Base-by-base conservation (phyloP, 35 echinoderm and acorn worm genomes). In the Acanthaster planci region DNA sequence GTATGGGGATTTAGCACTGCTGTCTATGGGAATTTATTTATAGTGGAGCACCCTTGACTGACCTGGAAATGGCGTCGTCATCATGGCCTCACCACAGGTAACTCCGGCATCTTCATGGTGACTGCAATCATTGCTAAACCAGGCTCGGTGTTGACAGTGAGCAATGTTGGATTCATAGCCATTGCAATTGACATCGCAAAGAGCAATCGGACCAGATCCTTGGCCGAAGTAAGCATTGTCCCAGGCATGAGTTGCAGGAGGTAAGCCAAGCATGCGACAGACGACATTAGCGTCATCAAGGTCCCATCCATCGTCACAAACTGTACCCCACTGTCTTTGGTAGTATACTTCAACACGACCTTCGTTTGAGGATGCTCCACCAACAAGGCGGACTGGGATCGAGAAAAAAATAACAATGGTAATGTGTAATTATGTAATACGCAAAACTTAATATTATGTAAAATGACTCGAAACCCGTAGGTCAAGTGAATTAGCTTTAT, bases 251-350 rank as follows among this genome's bases (percentile, higher is more conserved):
- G 30, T 0, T 16, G 53, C 27, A 0, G 26, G 9, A 67, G 37
- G 16, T 1, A 80, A 87, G 26, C 86, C 86, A 8, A 87, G 75
- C 52, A 79, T 76, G 51, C 76, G 76, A 23, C 86, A 87, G 2
- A 80, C 53, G 3, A 87, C 86, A 14, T 79, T 56, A 23, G 86
- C 86, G 18, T 87, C 86, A 9, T 34, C 60, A n/a, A 77, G 26
- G 86, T 54, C 86, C 68, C 68, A 87, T 31, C 31, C 77, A 67
- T 87, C 86, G 60, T 87, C 86, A 80, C 86, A 87, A 8, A 87
- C 76, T n/a, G 86, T 87, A 7, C 86, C 86, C 86, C 86, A 87
- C 17, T 57, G 30, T 12, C 77, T n/a, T n/a, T 59, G 52, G 15
- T 79, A 38, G 35, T 59, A 12, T 27, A 87, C 38, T 42, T 87